Evolutionary conservation across 2,797 vertebrate species (phyloP).

Genomic region (Danio tinwini): DNA sequence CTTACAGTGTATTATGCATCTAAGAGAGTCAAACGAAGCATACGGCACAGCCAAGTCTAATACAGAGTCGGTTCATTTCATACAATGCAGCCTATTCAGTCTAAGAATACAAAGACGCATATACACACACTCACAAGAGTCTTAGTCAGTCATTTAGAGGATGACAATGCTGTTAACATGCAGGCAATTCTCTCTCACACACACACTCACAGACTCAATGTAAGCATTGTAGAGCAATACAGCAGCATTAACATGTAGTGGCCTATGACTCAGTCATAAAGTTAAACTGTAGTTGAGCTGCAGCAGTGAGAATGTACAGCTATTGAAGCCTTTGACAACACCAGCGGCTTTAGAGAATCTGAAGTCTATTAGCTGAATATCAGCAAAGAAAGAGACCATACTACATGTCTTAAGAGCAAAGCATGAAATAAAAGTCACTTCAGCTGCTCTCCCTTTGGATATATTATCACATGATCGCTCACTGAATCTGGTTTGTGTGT

Average conservation of each 20-base stretch:
- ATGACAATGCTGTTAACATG: conserved; percentile 24
- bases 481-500: background rate
- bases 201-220: conserved; percentile 27
- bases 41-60: conserved; percentile 62
- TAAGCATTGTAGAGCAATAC: conserved; percentile 32
- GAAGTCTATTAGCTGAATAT: conserved; percentile 10
- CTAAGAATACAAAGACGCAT: conserved; percentile 63
- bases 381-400: conserved; percentile 1
- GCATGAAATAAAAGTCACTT: conserved; percentile 39
- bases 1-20: background rate
- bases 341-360: background rate
- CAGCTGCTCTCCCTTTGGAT: conserved; percentile 25
- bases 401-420: conserved; percentile 11
- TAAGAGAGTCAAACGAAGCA: conserved; percentile 60
- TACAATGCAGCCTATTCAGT: conserved; percentile 73
- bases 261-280: conserved; percentile 24
- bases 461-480: conserved; percentile 22
- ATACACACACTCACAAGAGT: conserved; percentile 27
- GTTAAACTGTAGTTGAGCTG: conserved; percentile 5
- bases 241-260: conserved; percentile 6
- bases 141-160: conserved; percentile 22
- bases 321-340: background rate
- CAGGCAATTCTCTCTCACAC: conserved; percentile 9
- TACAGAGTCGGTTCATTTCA: conserved; percentile 45
- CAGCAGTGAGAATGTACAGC: background rate